Evolutionary conservation across 2,113 vertebrate species (phyloP).

Genomic region (Proterorhinus semilunaris): DNA sequence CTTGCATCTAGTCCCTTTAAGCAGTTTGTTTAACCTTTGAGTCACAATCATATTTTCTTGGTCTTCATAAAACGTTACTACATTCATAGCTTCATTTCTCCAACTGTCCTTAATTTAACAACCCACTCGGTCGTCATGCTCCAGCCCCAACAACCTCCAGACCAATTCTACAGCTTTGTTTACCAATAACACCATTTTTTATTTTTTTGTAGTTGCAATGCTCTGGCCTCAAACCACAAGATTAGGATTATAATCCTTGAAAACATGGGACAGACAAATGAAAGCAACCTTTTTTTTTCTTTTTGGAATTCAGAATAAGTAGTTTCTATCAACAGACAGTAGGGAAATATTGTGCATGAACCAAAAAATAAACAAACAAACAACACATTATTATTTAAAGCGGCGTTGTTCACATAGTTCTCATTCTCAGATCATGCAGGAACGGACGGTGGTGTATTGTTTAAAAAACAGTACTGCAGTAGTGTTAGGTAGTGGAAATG

Average conservation of each 20-base stretch:
- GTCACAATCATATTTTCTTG: too few relatives aligned
- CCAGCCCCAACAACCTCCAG: neutral
- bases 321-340: neutral
- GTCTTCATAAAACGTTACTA: too few relatives aligned
- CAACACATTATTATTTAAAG: too few relatives aligned
- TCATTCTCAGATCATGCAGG: too few relatives aligned
- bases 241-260: neutral
- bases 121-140: too few relatives aligned
- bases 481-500: too few relatives aligned
- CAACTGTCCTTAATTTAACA: neutral
- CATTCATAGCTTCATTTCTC: neutral
- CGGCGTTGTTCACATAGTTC: too few relatives aligned
- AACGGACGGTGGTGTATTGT: too few relatives aligned
- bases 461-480: too few relatives aligned
- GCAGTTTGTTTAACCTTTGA: too few relatives aligned
- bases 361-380: too few relatives aligned
- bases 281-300: neutral
- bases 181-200: neutral
- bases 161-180: neutral
- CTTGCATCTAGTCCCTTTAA: too few relatives aligned
- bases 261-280: neutral
- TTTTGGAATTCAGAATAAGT: neutral
- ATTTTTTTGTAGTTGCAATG: neutral
- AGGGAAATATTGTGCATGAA: neutral
- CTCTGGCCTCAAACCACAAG: neutral